These are phyloP conservation scores for Zygaena filipendulae DNA, from an alignment of 2,888 invertebrate genomes.

Conservation along the genomic window DNA sequence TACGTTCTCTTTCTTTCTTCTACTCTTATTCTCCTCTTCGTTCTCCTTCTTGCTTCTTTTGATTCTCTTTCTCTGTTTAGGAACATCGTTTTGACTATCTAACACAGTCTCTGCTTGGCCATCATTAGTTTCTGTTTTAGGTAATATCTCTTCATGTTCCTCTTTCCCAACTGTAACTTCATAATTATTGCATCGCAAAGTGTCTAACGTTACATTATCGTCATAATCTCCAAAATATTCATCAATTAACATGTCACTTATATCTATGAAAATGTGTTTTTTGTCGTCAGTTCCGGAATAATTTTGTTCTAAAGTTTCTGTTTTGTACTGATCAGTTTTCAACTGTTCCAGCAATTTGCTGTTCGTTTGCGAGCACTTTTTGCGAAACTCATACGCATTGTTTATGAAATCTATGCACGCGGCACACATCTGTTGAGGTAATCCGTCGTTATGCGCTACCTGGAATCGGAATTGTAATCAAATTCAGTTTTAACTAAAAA, in stretches of 20 bases:
- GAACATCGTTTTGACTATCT: no score
- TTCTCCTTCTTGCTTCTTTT: slow-evolving; percentile 21
- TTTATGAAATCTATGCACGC: slow-evolving; percentile 24
- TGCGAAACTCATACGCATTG: slow-evolving; percentile 23
- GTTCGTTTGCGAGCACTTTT: slow-evolving; percentile 23
- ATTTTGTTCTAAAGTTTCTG: no score
- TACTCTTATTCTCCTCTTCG: slow-evolving; percentile 13
- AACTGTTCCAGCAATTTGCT: slow-evolving; percentile 17
- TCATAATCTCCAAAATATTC: slow-evolving; percentile 27
- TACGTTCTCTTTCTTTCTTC: slow-evolving; percentile 20
- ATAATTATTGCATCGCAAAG: slow-evolving; percentile 15
- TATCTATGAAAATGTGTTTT: slow-evolving; percentile 23
- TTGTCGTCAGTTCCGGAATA: slow-evolving; percentile 24
- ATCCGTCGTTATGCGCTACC: slow-evolving; percentile 24
- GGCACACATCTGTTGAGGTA: slow-evolving; percentile 27
- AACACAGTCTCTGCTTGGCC: no score
- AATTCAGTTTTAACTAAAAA: background rate
- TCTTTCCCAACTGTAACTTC: slow-evolving; percentile 12
- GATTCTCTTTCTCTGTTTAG: no score
- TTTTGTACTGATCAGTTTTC: slow-evolving; percentile 13
- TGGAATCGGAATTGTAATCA: slow-evolving; percentile 15
- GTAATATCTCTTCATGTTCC: slow-evolving; percentile 17
- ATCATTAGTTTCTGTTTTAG: no score
- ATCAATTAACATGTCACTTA: slow-evolving; percentile 23
- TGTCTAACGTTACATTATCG: slow-evolving; percentile 27